Evolutionary conservation across 2,797 vertebrate species (phyloP).

Genomic region (Rhinatrema bivittatum): DNA sequence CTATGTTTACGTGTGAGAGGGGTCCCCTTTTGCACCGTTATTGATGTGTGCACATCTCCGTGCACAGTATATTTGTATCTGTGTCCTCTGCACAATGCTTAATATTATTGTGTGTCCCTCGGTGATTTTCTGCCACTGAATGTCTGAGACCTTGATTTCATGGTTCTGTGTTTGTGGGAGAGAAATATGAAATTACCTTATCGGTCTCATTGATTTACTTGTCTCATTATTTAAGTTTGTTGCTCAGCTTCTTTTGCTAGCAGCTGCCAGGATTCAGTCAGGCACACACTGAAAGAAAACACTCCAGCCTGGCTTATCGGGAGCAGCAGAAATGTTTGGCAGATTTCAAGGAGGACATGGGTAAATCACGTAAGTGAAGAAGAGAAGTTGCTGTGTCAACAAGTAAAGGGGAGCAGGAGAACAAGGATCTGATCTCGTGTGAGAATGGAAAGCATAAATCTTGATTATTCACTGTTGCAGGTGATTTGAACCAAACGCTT

Average conservation of each 20-base stretch:
- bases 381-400: conserved; percentile 49
- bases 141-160: background rate
- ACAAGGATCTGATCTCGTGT: conserved; percentile 23
- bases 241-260: background rate
- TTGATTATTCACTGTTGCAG: conserved; percentile 64
- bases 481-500: conserved; percentile 55
- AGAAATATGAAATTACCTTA: background rate
- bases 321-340: conserved; percentile 44
- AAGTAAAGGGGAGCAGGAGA: conserved; percentile 36
- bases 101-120: no score
- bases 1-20: no score
- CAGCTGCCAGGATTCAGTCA: no score
- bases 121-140: background rate
- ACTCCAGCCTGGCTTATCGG: conserved; percentile 22
- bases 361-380: conserved; percentile 42
- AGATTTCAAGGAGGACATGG: conserved; percentile 36
- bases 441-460: conserved; percentile 62
- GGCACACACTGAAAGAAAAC: no score
- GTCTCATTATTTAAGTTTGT: fast-evolving
- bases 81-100: no score
- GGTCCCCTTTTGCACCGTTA: no score
- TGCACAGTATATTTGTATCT: no score
- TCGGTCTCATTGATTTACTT: conserved; percentile 7
- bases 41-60: no score
- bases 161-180: background rate